Conservation (phyloP, 1,140 invertebrate species). For the Anthonomus grandis region DNA sequence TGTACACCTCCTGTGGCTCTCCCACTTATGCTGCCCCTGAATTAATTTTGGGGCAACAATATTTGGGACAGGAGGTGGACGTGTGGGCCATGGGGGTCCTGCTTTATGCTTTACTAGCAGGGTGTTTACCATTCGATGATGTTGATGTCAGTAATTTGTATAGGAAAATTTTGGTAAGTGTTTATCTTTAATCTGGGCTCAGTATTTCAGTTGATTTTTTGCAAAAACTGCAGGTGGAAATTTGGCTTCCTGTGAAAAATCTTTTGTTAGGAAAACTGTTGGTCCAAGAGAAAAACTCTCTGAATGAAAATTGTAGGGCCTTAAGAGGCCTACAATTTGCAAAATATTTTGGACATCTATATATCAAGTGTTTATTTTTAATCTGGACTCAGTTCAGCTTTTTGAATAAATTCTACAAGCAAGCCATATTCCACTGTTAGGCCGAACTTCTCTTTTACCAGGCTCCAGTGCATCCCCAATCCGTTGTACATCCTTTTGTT, state of each 20-base stretch:
- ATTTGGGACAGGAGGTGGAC: conserved; percentile 71
- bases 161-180: conserved; percentile 73
- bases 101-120: conserved; percentile 77
- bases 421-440: conserved; percentile 28
- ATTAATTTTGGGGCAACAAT: conserved; percentile 73
- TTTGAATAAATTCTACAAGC: conserved; percentile 19
- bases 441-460: conserved; percentile 20
- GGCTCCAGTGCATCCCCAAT: conserved; percentile 25
- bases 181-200: background rate
- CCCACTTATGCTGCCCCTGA: conserved; percentile 91
- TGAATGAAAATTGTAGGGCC: too few species aligned
- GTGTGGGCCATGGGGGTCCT: conserved; percentile 83
- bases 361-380: too few species aligned
- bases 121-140: conserved; percentile 75
- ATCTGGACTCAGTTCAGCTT: too few species aligned
- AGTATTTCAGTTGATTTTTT: too few species aligned
- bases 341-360: too few species aligned
- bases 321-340: too few species aligned
- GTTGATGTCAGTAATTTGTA: conserved; percentile 66
- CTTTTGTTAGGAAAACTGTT: too few species aligned
- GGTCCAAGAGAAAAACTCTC: too few species aligned
- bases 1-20: conserved; percentile 83
- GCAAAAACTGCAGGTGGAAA: too few species aligned
- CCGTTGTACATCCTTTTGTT: conserved; percentile 26
- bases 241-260: too few species aligned